Evolutionary conservation across 2,797 vertebrate genomes (phyloP), one percentile per base, ranked within the genome.

Genomic region (Aeoliscus strigatus): DNA sequence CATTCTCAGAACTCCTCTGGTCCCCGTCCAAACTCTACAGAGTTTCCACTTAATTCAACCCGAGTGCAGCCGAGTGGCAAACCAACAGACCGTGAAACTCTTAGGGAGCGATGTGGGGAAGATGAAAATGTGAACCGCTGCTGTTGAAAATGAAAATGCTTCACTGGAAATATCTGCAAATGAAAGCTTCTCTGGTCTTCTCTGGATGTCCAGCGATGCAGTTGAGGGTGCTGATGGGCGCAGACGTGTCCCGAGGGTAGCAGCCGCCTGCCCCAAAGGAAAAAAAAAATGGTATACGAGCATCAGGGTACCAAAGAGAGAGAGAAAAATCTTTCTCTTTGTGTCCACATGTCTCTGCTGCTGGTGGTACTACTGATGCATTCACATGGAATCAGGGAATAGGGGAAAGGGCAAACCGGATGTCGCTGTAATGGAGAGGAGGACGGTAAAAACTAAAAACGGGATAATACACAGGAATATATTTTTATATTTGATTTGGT

Each of bases 101-200:
- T 52, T 25, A 56, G 54, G 65, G 46, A 60, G 40, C n/a, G 58
- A 71, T 48, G 44, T 44, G 58, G 60, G 51, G 56, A 59, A 58
- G 54, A 62, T 28, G 41, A 65, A 71, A 71, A 60, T 69, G n/a
- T n/a, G n/a, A n/a, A n/a, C n/a, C n/a, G n/a, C n/a, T n/a, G 51
- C 29, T 37, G 29, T 8, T 23, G n/a, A n/a, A n/a, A 79, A 62
- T 42, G 27, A 60, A 73, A 72, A 72, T 40, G 27, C 45, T 51
- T 33, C 16, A 39, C 34, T 33, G 56, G n/a, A 50, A 64, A 51
- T n/a, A 11, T 37, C 2, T 2, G 30, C 51, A 71, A 66, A 73
- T 64, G 50, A 73, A 70, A 70, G 44, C 28, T 39, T 51, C 40
- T 44, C 45, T 24, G 52, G 40, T 50, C 50, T 38, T 47, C 42